Evolutionary conservation across 2,888 invertebrate species (phyloP), one percentile per base, ranked within the genome.

Genomic region (Phyto melanocephala): DNA sequence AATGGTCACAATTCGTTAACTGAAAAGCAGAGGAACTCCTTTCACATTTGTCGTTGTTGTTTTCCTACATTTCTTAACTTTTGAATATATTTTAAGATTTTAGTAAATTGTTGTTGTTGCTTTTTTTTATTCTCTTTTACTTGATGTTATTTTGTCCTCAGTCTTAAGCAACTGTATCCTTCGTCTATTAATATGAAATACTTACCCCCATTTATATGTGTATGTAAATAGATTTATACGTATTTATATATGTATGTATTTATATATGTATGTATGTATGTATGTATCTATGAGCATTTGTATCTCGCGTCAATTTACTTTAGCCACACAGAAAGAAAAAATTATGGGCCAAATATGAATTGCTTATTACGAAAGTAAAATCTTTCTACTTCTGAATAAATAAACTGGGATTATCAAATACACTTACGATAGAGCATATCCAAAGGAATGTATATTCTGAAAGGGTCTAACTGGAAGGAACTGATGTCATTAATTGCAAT

Each of bases 1-100:
- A 89, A 89, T 89, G 88, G 89, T 88, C 88, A 40, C 75, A 90
- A 90, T 90, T 89, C 84, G 87, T 87, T 87, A 88, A 89, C 74
- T 60, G 68, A 78, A 58, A 60, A 58, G 7, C 17, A 56, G 37
- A 74, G 67, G 52, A 63, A 71, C 84, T 83, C 81, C 81, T 84
- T 80, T 82, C 72, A 33, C 63, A 22, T 52, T 60, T 35, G 22
- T 47, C 35, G 28, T 20, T 45, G 45, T 50, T 22, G 24, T 2
- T 52, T 40, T 63, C 20, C 45, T 42, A 40, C 47, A 80, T 68
- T 74, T 68, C n/a, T n/a, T n/a, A n/a, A 76, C 62, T 45, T 65
- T 79, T 65, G 65, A 52, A 67, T 56, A 40, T 65, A 20, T 71
- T 79, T 47, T 24, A 40, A 62, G 62, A 17, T 68, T 42, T 17